Evolutionary conservation across 1,140 invertebrate genomes (phyloP), one percentile per base, ranked within the genome.

Genomic region (Anastrepha ludens): DNA sequence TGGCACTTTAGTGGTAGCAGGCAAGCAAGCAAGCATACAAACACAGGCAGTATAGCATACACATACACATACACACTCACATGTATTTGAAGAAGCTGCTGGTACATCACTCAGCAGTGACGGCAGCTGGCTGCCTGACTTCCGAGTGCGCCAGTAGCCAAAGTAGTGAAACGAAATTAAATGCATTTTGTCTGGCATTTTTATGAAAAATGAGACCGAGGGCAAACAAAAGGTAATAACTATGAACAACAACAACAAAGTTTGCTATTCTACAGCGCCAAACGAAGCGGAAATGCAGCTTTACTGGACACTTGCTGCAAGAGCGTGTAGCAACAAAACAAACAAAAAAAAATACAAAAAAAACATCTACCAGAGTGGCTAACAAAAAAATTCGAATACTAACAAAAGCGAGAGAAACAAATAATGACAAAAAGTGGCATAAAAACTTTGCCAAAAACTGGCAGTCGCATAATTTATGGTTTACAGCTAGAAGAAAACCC

Each of bases 101-200:
- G 17, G 15, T 15, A 62, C 44, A 55, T 81, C 74, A 81, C n/a
- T 81, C 74, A 81, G 55, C 17, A 41, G 20, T 29, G 47, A 3
- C 44, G 47, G 44, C 74, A 81, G 74, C 74, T 81, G 47, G 17
- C 74, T 81, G 44, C 47, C 74, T 81, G 47, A 81, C 44, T 81
- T 81, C 74, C 74, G 47, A 55, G 44, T 81, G n/a, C 39, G 29
- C 29, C 29, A 29, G 29, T 39, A 81, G 39, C 17, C n/a, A 9
- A 20, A n/a, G 74, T 15, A 55, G 47, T 8, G 47, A 81, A 81
- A 81, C 55, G 44, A 55, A 81, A 55, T 81, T 81, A 81, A 81
- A 81, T 29, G 44, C 74, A 81, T 50, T 81, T 81, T 81, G 47
- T 81, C 74, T 81, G 74, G 47, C 74, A 55, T 81, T 81, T 81